Evolutionary conservation across 2,797 vertebrate species (phyloP).

Genomic region (Pipistrellus kuhlii): DNA sequence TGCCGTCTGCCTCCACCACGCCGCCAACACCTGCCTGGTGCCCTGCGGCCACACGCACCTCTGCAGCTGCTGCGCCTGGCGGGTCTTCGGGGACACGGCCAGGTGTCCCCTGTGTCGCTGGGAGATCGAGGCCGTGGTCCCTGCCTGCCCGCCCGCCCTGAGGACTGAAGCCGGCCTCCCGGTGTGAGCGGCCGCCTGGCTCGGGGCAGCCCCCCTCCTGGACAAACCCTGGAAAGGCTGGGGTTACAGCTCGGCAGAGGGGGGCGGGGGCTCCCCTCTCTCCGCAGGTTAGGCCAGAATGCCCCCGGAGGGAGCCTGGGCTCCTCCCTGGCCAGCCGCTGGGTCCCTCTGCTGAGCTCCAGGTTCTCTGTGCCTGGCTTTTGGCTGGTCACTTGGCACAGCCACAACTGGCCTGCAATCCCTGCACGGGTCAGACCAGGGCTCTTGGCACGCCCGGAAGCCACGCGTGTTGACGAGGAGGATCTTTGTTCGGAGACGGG

Average conservation of each 20-base stretch:
- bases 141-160: accelerated
- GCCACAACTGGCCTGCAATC: no score
- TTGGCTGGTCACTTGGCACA: neutral
- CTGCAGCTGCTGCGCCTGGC: slow-evolving; percentile 84
- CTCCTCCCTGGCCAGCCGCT: neutral
- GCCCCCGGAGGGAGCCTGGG: neutral
- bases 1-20: slow-evolving; percentile 83
- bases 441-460: neutral
- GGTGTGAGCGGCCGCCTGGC: no score
- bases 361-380: neutral
- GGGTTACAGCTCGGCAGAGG: neutral
- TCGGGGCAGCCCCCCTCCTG: neutral
- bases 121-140: slow-evolving; percentile 19
- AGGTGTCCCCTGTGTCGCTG: slow-evolving; percentile 90
- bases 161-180: neutral
- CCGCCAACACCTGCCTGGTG: slow-evolving; percentile 78
- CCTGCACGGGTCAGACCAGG: neutral
- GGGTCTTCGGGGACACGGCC: slow-evolving; percentile 81
- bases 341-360: neutral
- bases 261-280: neutral
- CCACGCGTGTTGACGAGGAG: neutral
- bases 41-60: slow-evolving; percentile 89
- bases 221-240: neutral
- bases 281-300: neutral
- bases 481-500: neutral